A percentile compares a stretch with the other conserved stretches of the same genome.
phyloP scores from a whole-genome alignment of 2,113 vertebrate genomes.

The Labeo rohita region DNA sequence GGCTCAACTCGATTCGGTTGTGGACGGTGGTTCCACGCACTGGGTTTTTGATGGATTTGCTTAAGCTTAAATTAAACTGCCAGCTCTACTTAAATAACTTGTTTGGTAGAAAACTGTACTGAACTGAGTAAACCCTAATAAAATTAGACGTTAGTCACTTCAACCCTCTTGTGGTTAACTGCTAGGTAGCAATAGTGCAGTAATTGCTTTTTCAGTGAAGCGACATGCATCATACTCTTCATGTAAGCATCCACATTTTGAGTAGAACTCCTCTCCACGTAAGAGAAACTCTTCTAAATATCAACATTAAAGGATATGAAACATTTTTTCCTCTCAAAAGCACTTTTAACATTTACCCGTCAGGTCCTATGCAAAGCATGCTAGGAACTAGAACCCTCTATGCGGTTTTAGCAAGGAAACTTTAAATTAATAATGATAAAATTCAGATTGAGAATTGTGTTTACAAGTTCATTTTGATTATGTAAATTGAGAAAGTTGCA shows the following conservation, averaged over 20 bases:
- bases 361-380: neutral
- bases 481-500: neutral
- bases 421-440: neutral
- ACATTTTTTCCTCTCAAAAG: neutral
- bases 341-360: neutral
- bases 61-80: neutral
- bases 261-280: neutral
- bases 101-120: neutral
- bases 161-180: neutral
- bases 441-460: no score
- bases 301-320: neutral
- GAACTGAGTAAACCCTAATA: neutral
- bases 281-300: neutral
- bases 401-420: neutral
- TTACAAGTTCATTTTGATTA: neutral
- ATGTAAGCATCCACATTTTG: neutral
- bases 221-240: neutral
- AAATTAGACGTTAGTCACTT: conserved; percentile 1
- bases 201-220: neutral
- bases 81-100: neutral
- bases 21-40: neutral
- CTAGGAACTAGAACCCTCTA: neutral
- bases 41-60: neutral
- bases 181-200: neutral
- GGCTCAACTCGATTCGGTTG: neutral